phyloP scores from a whole-genome alignment of 2,888 invertebrate genomes.

The Ormyrus rosae region DNA sequence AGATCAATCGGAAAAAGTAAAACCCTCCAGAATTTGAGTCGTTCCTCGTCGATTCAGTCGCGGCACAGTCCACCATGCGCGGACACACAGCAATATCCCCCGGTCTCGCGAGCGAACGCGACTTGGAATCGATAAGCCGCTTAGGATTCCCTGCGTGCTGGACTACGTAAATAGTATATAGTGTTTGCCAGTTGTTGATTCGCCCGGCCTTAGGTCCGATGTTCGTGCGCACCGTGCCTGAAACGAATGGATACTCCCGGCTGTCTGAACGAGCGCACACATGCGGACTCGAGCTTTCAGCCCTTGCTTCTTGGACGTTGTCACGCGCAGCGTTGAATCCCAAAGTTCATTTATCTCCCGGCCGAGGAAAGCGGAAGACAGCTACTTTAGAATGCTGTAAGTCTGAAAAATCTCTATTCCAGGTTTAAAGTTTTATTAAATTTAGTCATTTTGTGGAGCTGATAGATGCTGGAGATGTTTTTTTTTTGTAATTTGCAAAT shows the following conservation, averaged over 20 bases:
- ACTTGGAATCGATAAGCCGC: constrained; percentile 50
- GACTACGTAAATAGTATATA: constrained; percentile 46
- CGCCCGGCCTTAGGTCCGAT: not conserved
- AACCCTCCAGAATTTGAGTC: no score
- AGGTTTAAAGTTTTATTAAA: no score
- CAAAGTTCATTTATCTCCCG: constrained; percentile 19
- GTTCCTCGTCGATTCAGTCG: no score
- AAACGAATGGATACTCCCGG: constrained; percentile 5
- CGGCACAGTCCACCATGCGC: not conserved
- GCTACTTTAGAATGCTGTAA: no score
- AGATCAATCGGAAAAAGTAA: no score
- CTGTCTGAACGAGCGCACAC: not conserved
- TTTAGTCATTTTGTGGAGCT: no score
- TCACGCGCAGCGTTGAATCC: not conserved
- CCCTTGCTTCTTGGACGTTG: not conserved
- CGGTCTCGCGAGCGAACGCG: not conserved
- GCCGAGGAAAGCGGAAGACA: no score
- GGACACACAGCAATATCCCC: not conserved
- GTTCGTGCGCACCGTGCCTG: not conserved
- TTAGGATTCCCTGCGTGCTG: constrained; percentile 35
- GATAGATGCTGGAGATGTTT: no score
- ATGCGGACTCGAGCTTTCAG: not conserved
- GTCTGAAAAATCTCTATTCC: no score
- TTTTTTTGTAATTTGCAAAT: no score
- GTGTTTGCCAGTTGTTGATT: constrained; percentile 21